These are phyloP conservation scores for Plecturocebus donacophilus DNA, from an alignment of 2,113 vertebrate genomes.

Conservation along the genomic window DNA sequence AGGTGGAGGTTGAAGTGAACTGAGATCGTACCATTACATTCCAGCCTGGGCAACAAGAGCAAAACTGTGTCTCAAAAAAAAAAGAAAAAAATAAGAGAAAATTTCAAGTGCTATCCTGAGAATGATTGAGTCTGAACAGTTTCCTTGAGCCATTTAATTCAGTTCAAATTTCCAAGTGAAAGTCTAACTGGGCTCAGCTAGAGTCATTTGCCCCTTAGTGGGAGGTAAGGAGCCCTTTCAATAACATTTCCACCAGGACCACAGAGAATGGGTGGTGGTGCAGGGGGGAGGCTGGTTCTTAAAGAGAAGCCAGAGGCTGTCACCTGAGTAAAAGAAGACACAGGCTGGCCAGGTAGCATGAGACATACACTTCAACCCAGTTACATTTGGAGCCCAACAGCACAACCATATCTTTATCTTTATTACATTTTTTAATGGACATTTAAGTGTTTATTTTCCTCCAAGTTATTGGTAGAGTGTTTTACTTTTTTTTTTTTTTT, in stretches of 20 bases:
- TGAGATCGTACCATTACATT: background rate
- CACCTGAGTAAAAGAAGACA: background rate
- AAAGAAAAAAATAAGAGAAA: too few relatives aligned
- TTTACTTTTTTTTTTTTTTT: too few relatives aligned
- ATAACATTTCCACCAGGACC: background rate
- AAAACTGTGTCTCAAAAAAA: background rate
- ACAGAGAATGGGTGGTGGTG: too few relatives aligned
- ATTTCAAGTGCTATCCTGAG: background rate
- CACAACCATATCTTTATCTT: background rate
- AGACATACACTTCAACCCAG: background rate
- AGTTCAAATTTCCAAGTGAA: background rate
- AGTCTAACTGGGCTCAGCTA: background rate
- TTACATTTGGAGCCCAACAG: background rate
- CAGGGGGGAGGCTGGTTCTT: background rate
- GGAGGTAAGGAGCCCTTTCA: background rate
- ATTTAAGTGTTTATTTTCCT: background rate
- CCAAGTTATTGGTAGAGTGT: too few relatives aligned
- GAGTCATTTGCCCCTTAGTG: too few relatives aligned
- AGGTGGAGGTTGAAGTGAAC: background rate
- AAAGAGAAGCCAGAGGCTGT: background rate
- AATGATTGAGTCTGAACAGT: background rate
- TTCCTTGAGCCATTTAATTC: background rate
- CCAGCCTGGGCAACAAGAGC: background rate
- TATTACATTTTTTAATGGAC: background rate
- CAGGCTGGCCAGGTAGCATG: background rate